Evolutionary conservation across 2,797 vertebrate species (phyloP).

Genomic region (Pseudochirops corinnae): DNA sequence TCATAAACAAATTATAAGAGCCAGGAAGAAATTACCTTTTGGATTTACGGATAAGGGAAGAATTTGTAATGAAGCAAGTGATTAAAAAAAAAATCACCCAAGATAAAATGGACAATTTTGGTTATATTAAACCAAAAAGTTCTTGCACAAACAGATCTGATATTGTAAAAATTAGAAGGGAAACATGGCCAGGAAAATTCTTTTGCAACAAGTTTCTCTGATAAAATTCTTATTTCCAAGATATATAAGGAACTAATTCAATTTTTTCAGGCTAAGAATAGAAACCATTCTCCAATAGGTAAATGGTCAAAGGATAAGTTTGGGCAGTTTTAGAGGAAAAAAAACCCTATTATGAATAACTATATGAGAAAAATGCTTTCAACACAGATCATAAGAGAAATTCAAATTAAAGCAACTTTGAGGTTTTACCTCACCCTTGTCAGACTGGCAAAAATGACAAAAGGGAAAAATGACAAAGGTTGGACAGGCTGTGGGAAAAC

Average conservation of each 20-base stretch:
- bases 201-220: neutral
- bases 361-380: neutral
- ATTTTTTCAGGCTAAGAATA: neutral
- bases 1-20: neutral
- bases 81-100: neutral
- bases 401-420: neutral
- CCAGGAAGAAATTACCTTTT: neutral
- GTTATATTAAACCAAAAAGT: neutral
- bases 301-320: neutral
- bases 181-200: neutral
- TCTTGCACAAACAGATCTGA: neutral
- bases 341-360: neutral
- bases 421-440: neutral
- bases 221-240: neutral
- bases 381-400: neutral
- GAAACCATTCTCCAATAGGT: neutral
- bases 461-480: neutral
- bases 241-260: neutral
- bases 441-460: neutral
- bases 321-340: neutral
- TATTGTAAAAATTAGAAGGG: neutral
- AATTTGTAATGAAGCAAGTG: neutral
- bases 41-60: neutral
- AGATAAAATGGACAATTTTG: neutral
- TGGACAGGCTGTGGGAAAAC: neutral